A percentile compares a stretch with the other conserved stretches of the same genome.
phyloP scores from a whole-genome alignment of 2,113 vertebrate species.

The Laticauda laticaudata region DNA sequence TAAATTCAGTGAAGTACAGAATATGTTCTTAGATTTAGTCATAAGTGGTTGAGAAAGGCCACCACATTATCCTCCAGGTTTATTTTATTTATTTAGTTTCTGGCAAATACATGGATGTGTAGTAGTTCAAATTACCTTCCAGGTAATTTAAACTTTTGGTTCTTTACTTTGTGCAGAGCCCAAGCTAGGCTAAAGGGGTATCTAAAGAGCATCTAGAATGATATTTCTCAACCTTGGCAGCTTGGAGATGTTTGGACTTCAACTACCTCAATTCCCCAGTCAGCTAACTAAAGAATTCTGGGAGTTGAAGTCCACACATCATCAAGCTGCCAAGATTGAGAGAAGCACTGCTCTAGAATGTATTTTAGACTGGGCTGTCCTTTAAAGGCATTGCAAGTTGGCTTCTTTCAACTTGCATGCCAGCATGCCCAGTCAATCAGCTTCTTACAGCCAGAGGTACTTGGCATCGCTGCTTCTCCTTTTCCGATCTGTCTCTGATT shows the following conservation, averaged over 20 bases:
- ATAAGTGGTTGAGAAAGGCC: neutral
- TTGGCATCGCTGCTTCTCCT: neutral
- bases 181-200: neutral
- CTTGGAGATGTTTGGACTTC: neutral
- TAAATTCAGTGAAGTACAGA: neutral
- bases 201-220: neutral
- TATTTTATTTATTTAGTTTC: no score
- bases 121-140: no score
- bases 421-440: neutral
- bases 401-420: neutral
- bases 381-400: neutral
- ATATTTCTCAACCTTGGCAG: neutral
- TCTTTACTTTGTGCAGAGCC: neutral
- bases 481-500: neutral
- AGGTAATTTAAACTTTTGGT: neutral
- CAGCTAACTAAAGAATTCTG: neutral
- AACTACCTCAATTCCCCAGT: neutral
- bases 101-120: no score
- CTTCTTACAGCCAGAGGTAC: neutral
- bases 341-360: neutral
- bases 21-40: neutral
- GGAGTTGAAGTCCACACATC: neutral
- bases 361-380: neutral
- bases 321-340: neutral
- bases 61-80: neutral